These are phyloP conservation scores for Pituophis catenifer DNA, from an alignment of 2,113 vertebrate genomes.

Conservation along the genomic window DNA sequence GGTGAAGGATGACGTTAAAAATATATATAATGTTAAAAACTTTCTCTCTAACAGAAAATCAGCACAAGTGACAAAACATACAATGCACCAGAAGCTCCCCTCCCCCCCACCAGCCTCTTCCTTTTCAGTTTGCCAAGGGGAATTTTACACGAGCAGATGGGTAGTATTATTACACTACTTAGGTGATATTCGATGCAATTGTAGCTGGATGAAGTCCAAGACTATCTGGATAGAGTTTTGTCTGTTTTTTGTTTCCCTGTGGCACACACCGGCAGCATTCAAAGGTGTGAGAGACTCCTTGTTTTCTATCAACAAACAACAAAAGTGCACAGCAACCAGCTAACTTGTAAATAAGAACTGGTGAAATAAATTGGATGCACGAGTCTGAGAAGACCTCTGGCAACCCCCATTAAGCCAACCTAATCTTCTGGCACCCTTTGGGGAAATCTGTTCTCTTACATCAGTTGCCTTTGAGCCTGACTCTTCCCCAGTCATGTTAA, in stretches of 20 bases:
- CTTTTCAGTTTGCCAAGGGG: not conserved
- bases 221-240: not conserved
- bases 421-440: constrained; percentile 58
- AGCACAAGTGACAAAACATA: not conserved
- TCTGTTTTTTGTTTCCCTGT: not conserved
- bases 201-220: not conserved
- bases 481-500: not conserved
- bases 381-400: constrained; percentile 68
- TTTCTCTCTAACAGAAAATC: not conserved
- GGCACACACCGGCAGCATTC: not conserved
- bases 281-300: not conserved
- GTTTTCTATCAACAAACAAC: constrained; percentile 12
- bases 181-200: not conserved
- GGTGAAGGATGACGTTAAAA: not conserved
- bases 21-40: not conserved
- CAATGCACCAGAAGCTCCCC: not conserved
- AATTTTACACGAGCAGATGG: not conserved
- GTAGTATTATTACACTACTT: not conserved
- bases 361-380: constrained; percentile 54
- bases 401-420: constrained; percentile 74
- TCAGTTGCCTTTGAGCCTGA: not conserved
- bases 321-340: constrained; percentile 57
- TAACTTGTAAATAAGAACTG: constrained; percentile 73
- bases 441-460: not conserved
- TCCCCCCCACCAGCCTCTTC: not conserved